phyloP scores from a whole-genome alignment of 2,888 invertebrate species.

The Ormyrus pomaceus region DNA sequence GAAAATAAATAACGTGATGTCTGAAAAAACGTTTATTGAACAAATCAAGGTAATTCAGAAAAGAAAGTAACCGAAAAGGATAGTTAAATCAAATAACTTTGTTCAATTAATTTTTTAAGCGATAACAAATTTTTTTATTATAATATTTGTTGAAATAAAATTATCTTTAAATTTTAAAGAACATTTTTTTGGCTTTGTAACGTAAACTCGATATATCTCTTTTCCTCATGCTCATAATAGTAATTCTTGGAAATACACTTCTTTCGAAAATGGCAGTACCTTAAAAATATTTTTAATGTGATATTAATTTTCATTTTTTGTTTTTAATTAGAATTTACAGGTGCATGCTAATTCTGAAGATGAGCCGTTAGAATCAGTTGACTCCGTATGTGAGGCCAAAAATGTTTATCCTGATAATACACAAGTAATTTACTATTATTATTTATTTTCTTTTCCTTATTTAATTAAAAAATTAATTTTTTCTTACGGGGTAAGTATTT shows the following conservation, averaged over 20 bases:
- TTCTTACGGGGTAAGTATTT: not conserved
- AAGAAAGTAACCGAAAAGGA: not conserved
- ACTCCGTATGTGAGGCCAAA: slow-evolving; percentile 31
- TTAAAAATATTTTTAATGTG: too few relatives aligned
- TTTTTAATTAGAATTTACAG: slow-evolving; percentile 38
- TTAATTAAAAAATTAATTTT: not conserved
- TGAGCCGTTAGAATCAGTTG: slow-evolving; percentile 44
- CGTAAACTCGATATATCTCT: too few relatives aligned
- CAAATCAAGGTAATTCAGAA: slow-evolving; percentile 32
- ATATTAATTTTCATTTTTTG: not conserved
- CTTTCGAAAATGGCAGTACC: too few relatives aligned
- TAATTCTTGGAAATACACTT: too few relatives aligned
- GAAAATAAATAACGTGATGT: slow-evolving; percentile 4
- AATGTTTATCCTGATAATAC: slow-evolving; percentile 38
- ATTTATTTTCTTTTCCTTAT: not conserved
- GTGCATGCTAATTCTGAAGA: slow-evolving; percentile 26
- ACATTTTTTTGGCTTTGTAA: not conserved
- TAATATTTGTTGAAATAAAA: not conserved
- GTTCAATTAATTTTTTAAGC: not conserved
- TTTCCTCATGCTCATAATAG: too few relatives aligned
- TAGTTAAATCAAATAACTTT: not conserved
- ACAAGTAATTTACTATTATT: slow-evolving; percentile 19
- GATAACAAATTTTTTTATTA: not conserved
- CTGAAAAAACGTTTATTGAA: slow-evolving; percentile 34
- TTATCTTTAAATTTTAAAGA: not conserved